Evolutionary conservation across 2,113 vertebrate species (phyloP).

Genomic region (Galbula dea): DNA sequence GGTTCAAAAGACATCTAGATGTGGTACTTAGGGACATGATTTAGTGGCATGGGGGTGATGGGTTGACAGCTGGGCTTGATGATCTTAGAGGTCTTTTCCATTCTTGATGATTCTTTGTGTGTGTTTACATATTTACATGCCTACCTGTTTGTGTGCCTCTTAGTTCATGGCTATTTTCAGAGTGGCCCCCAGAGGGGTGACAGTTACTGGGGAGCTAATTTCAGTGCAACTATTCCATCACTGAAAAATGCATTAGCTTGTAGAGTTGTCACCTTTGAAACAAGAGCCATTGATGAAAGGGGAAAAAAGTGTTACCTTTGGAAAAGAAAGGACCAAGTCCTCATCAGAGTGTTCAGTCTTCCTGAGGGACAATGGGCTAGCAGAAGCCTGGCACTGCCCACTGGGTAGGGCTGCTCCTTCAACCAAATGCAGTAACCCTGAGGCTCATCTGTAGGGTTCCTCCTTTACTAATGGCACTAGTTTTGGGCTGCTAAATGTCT

Average conservation of each 20-base stretch:
- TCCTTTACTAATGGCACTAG: background rate
- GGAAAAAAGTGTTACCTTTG: background rate
- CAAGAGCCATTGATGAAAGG: background rate
- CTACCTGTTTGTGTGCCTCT: background rate
- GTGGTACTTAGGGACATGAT: too few relatives aligned
- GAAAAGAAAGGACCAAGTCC: background rate
- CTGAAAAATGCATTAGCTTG: background rate
- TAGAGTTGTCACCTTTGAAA: background rate
- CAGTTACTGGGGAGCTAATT: background rate
- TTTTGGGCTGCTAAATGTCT: background rate
- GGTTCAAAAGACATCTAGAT: too few relatives aligned
- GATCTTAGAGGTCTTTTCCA: too few relatives aligned
- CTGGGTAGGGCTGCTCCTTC: background rate
- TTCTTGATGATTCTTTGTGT: too few relatives aligned
- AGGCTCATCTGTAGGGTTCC: background rate
- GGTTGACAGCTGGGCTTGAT: too few relatives aligned
- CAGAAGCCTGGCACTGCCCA: background rate
- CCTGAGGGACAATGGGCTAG: background rate
- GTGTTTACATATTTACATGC: background rate
- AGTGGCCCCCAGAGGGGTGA: background rate
- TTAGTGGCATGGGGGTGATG: too few relatives aligned
- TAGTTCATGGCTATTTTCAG: background rate
- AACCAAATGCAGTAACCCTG: background rate
- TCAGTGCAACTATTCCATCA: background rate
- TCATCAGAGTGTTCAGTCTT: background rate